phyloP scores from a whole-genome alignment of 2,113 vertebrate species.

The Hucho hucho region DNA sequence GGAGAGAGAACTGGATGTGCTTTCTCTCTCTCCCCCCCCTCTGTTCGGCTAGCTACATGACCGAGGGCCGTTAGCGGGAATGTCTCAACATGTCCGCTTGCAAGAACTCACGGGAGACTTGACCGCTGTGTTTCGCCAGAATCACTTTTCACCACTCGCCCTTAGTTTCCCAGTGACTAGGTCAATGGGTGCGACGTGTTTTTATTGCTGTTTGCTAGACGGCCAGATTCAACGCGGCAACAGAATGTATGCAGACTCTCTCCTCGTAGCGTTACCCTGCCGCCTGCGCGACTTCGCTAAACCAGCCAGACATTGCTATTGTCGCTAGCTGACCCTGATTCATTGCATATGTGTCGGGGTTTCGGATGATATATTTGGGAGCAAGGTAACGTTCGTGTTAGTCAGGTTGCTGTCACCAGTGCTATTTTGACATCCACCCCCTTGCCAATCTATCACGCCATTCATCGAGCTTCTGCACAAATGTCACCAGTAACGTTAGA shows the following conservation, averaged over 20 bases:
- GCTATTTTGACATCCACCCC: background rate
- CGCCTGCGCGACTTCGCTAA: slow-evolving; percentile 6
- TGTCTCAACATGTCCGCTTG: slow-evolving; percentile 36
- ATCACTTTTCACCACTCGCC: slow-evolving; percentile 22
- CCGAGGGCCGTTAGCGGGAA: background rate
- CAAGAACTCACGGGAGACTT: slow-evolving; percentile 29
- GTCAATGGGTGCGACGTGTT: slow-evolving; percentile 66
- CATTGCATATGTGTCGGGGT: background rate
- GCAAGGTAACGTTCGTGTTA: too few relatives aligned
- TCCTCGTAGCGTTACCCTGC: slow-evolving; percentile 34
- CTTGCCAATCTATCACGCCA: background rate
- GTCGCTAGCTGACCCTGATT: background rate
- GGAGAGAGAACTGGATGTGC: slow-evolving; percentile 60
- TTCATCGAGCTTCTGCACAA: too few relatives aligned
- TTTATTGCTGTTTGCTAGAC: slow-evolving; percentile 38
- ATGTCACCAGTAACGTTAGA: too few relatives aligned
- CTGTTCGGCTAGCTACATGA: slow-evolving; percentile 44
- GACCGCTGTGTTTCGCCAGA: slow-evolving; percentile 22
- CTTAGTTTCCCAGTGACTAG: slow-evolving; percentile 66
- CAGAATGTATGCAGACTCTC: slow-evolving; percentile 46
- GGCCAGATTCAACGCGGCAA: slow-evolving; percentile 48
- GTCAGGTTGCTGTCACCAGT: background rate
- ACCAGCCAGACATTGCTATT: background rate
- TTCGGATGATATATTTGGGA: background rate
- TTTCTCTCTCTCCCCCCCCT: slow-evolving; percentile 49